phyloP scores from a whole-genome alignment of 2,797 vertebrate species.

The Chelmon rostratus region DNA sequence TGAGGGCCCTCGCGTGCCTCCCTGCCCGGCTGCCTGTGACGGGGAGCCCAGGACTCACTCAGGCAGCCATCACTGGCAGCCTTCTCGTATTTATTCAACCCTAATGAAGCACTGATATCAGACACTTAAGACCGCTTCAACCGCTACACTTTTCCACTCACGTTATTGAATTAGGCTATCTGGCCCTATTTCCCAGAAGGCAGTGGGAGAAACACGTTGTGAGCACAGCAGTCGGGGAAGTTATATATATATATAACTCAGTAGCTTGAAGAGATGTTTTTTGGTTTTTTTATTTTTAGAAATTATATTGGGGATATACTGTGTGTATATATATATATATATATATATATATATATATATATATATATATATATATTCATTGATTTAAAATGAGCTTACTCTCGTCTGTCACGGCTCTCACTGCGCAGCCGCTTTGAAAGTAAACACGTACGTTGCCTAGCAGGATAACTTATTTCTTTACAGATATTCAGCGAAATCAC shows the following conservation, averaged over 20 bases:
- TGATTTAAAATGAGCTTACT: too few relatives aligned
- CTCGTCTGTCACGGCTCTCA: too few relatives aligned
- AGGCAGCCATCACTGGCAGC: conserved; percentile 46
- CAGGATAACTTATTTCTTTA: too few relatives aligned
- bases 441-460: too few relatives aligned
- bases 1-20: conserved; percentile 38
- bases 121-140: conserved; percentile 37
- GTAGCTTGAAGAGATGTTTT: not conserved
- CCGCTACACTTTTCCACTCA: conserved; percentile 24
- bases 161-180: conserved; percentile 29
- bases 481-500: too few relatives aligned
- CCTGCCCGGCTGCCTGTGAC: conserved; percentile 36
- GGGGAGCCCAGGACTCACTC: conserved; percentile 34
- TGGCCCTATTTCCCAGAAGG: conserved; percentile 11
- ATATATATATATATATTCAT: too few relatives aligned
- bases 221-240: not conserved
- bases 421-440: too few relatives aligned
- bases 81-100: conserved; percentile 38
- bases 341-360: too few relatives aligned
- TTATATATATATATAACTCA: not conserved
- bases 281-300: not conserved
- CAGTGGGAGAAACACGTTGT: not conserved
- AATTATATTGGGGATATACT: not conserved
- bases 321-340: too few relatives aligned
- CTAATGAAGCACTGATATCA: conserved; percentile 58